phyloP scores from a whole-genome alignment of 2,888 invertebrate genomes.

The Mimas tiliae region DNA sequence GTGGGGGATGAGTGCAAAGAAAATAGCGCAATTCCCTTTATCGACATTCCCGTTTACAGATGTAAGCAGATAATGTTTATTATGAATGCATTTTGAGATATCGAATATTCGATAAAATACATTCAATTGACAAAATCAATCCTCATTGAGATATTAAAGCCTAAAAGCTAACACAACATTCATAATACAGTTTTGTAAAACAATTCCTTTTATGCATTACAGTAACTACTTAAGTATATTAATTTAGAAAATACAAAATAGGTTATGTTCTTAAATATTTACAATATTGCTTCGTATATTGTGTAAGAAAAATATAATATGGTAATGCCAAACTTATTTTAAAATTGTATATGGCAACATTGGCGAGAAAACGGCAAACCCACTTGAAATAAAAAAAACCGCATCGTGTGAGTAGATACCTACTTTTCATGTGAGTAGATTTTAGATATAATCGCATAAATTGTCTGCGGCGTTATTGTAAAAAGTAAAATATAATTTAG shows the following conservation, averaged over 20 bases:
- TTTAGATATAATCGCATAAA: too few relatives aligned
- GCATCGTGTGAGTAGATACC: too few relatives aligned
- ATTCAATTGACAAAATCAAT: background rate
- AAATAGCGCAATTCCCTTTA: too few relatives aligned
- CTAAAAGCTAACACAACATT: conserved; percentile 1
- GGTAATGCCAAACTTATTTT: conserved; percentile 19
- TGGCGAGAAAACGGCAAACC: conserved; percentile 35
- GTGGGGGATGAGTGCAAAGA: too few relatives aligned
- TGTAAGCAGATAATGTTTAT: background rate
- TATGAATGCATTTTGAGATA: conserved; percentile 1
- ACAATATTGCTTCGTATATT: conserved; percentile 40
- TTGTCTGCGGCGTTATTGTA: too few relatives aligned
- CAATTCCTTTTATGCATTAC: conserved; percentile 44
- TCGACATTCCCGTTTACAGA: background rate
- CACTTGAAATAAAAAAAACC: background rate
- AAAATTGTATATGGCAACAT: conserved; percentile 41
- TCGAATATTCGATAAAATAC: background rate
- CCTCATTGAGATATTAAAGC: background rate
- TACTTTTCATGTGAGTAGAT: too few relatives aligned
- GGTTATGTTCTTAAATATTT: conserved; percentile 39
- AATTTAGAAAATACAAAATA: conserved; percentile 32
- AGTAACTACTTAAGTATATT: conserved; percentile 33
- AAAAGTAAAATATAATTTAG: too few relatives aligned
- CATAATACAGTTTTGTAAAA: conserved; percentile 32
- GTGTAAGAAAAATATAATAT: conserved; percentile 30